Evolutionary conservation across 2,113 vertebrate species (phyloP).

Genomic region (Gymnogyps californianus): DNA sequence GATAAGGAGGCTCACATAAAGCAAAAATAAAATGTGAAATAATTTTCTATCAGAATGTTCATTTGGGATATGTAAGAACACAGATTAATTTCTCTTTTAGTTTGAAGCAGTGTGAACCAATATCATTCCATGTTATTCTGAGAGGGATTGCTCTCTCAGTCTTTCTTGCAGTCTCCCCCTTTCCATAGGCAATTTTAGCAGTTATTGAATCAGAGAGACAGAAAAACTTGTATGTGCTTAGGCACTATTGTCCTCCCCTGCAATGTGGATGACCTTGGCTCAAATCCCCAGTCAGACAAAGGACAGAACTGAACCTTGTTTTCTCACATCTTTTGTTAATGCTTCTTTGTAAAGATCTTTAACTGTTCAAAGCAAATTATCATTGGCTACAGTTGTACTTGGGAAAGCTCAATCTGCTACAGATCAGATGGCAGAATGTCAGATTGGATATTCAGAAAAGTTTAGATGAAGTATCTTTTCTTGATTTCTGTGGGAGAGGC

Average conservation of each 20-base stretch:
- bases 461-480: background rate
- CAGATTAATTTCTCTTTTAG: background rate
- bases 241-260: background rate
- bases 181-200: background rate
- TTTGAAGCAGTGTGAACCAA: background rate
- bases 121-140: background rate
- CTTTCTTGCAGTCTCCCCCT: background rate
- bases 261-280: background rate
- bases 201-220: background rate
- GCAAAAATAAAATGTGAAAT: background rate
- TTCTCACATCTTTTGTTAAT: background rate
- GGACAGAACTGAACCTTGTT: background rate
- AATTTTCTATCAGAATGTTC: background rate
- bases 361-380: background rate
- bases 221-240: background rate
- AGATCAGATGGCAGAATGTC: background rate
- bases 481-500: background rate
- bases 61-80: background rate
- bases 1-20: background rate
- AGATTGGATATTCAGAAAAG: background rate
- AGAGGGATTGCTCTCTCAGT: background rate
- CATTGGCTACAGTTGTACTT: background rate
- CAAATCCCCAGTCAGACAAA: background rate
- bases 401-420: background rate
- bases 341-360: background rate